phyloP scores from a whole-genome alignment of 1,140 invertebrate genomes.

The Micrasema longulum region DNA sequence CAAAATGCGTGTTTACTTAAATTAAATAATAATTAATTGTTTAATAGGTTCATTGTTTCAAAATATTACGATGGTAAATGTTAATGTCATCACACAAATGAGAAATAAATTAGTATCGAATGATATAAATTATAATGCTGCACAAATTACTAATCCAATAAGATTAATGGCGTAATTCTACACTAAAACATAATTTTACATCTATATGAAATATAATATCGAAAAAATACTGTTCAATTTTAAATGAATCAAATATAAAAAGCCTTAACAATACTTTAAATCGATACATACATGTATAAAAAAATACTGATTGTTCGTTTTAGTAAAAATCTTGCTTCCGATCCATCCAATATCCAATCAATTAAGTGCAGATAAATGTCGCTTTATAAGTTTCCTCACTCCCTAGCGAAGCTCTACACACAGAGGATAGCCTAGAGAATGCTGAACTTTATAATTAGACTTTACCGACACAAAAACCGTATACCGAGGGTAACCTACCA shows the following conservation, averaged over 20 bases:
- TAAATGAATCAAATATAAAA: slow-evolving; percentile 46
- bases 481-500: slow-evolving; percentile 42
- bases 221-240: slow-evolving; percentile 48
- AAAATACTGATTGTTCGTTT: slow-evolving; percentile 50
- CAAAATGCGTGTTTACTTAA: slow-evolving; percentile 8
- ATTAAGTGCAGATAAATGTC: slow-evolving; percentile 33
- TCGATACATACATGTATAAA: slow-evolving; percentile 47
- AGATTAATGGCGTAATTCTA: slow-evolving; percentile 28
- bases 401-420: too few relatives aligned
- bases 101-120: slow-evolving; percentile 41
- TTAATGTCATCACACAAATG: slow-evolving; percentile 37
- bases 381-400: neutral
- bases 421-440: too few relatives aligned
- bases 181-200: slow-evolving; percentile 32
- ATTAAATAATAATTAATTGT: neutral
- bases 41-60: slow-evolving; percentile 12
- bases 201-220: slow-evolving; percentile 41
- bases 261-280: slow-evolving; percentile 41
- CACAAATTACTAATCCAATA: slow-evolving; percentile 32
- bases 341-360: slow-evolving; percentile 14
- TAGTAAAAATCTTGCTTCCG: slow-evolving; percentile 31
- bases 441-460: slow-evolving; percentile 39
- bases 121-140: slow-evolving; percentile 30
- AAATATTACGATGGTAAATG: slow-evolving; percentile 22
- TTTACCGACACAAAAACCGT: slow-evolving; percentile 48